Evolutionary conservation across 53 echinoderm and acorn worm species (phyloP), one percentile per base, ranked within the genome.

Genomic region (Arbacia lixula): DNA sequence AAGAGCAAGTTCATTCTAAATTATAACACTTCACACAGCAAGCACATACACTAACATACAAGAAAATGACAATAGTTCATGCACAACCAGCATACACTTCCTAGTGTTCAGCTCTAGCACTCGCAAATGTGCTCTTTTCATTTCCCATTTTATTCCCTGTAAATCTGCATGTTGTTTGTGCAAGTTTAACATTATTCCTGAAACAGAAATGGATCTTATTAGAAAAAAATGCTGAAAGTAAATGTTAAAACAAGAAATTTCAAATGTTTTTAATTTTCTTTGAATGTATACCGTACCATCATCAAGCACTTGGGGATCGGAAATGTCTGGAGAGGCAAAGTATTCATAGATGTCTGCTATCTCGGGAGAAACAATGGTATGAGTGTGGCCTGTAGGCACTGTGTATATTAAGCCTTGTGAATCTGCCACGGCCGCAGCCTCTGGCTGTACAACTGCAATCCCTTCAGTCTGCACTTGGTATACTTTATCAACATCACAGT

Each of bases 201-300:
- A n/a, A n/a, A n/a, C n/a, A n/a, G n/a, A n/a, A n/a, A n/a, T n/a
- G n/a, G n/a, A n/a, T n/a, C n/a, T n/a, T n/a, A n/a, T n/a, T n/a
- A n/a, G n/a, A n/a, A n/a, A 46, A 46, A 10, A 46, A 46, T 46
- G 14, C 8, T 10, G 14, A 46, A 46, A 46, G 14, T 14, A 46
- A 8, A 46, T 14, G 14, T 46, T 14, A 46, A 46, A 46, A 46
- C 14, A 46, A 14, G 8, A 46, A 10, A 46, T 14, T 46, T 46
- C 14, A 46, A 10, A 46, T 46, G 8, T 14, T 46, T 46, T 46
- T 46, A 10, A 46, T 46, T 46, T 46, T 46, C 46, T 10, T 8
- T 46, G 50, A 49, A 5, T 31, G 19, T 53, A 75, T 75, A 75
- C 75, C 75, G 75, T 75, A 75, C 75, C 75, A 75, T 75, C 75